Evolutionary conservation across 1,140 invertebrate genomes (phyloP).

Genomic region (Ceratina calcarata): DNA sequence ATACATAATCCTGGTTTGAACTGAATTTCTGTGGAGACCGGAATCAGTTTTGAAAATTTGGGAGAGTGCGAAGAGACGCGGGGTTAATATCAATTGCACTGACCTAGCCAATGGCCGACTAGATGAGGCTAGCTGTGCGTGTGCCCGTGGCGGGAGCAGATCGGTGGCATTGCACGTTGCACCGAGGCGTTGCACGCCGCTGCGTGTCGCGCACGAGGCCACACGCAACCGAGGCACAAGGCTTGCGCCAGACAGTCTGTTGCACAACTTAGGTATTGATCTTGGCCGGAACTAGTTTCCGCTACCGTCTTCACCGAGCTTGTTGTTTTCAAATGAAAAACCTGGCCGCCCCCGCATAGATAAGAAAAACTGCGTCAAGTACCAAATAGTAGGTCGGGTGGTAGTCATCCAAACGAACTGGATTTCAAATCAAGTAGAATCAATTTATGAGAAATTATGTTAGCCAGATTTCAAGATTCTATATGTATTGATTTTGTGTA

Average conservation of each 20-base stretch:
- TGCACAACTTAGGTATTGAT: constrained; percentile 78
- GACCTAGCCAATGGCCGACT: constrained; percentile 55
- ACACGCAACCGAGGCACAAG: constrained; percentile 62
- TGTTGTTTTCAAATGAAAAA: not conserved
- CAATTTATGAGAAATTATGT: too few species aligned
- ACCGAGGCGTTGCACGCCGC: constrained; percentile 28
- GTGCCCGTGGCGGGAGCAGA: constrained; percentile 37
- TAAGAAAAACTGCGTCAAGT: not conserved
- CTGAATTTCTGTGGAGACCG: too few species aligned
- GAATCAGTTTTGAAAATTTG: too few species aligned
- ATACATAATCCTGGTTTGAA: too few species aligned
- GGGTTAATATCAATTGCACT: constrained; percentile 30
- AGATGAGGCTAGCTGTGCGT: constrained; percentile 24
- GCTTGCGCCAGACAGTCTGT: constrained; percentile 67
- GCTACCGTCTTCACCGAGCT: constrained; percentile 65
- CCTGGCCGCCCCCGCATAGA: too few species aligned
- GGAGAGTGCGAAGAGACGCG: too few species aligned
- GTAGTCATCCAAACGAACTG: too few species aligned
- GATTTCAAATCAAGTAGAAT: too few species aligned
- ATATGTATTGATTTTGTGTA: too few species aligned
- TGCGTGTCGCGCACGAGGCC: constrained; percentile 34
- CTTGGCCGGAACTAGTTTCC: constrained; percentile 79
- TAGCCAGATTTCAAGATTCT: too few species aligned
- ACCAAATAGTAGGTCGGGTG: too few species aligned
- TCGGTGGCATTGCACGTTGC: constrained; percentile 58